Evolutionary conservation across 1,140 invertebrate genomes (phyloP), one percentile per base, ranked within the genome.

Genomic region (Drosophila gunungcola): DNA sequence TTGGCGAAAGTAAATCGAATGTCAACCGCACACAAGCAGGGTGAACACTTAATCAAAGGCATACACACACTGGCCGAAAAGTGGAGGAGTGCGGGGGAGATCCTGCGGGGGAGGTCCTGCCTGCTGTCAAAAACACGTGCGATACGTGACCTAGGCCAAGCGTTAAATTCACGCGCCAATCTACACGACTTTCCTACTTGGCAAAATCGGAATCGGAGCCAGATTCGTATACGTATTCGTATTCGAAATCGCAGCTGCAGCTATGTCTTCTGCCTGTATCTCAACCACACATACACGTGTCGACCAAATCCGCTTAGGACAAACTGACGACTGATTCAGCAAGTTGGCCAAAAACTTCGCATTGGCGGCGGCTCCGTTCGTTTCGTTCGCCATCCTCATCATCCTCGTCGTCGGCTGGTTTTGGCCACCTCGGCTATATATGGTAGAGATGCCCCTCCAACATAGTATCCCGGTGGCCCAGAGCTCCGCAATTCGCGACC

Each of bases 231-330:
- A 1, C 16, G 16, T 21, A 21, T 21, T 32, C 48, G 48, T 49
- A 4, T 6, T 51, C 48, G 48, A 36, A 67, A 53, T 52, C 60
- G 34, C 6, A 61, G 12, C 52, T 60, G 63, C 13, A 38, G 36
- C 25, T 61, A 34, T 39, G 27, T 42, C 57, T 25, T n/a, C 34
- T 36, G 38, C 12, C 34, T 36, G 38, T 21, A 61, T 48, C 42
- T 56, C 41, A 62, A 39, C 68, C 67, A 77, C 62, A 77, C 54
- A 51, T 34, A 68, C 76, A 81, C 81, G 74, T 85, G 82, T 89
- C 84, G 85, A 89, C 84, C 80, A 89, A 89, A 89, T 89, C 80
- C 84, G 84, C 84, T 89, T 89, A 89, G 88, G 84, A 89, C 84
- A 89, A 78, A 89, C 84, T 89, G 84, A 89, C 84, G 84, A 89